Evolutionary conservation across 2,888 invertebrate species (phyloP), one percentile per base, ranked within the genome.

Genomic region (Onchidella celtica): DNA sequence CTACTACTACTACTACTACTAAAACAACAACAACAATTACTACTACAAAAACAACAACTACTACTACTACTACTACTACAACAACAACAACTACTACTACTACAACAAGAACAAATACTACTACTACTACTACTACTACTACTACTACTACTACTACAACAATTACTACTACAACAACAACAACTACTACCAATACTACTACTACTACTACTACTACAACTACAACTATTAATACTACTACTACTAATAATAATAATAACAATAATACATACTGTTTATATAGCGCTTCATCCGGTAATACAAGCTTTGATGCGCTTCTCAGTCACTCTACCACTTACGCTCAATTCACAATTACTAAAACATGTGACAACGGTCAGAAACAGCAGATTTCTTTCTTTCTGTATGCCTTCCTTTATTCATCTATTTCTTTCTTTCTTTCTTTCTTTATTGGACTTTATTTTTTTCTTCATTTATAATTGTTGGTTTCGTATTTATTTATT

Each of bases 91-190:
- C 38, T 17, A 70, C 24, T 38, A 70, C 40, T 38, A 70, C 40
- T 21, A 70, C 40, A 11, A 70, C 17, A 24, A 70, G 17, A 11
- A 40, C 40, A 32, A 70, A 11, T 38, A 70, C n/a, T 40, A 38
- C 40, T 70, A 72, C 24, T 70, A 70, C 40, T 27, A 70, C 40
- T 70, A 70, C 40, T 70, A 70, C 40, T 14, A 70, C 40, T 70
- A 70, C 40, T 38, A 40, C 40, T 38, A 70, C 24, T 38, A 70
- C 40, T 14, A 40, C 24, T 38, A 70, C 24, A 11, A 40, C 24
- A 17, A 70, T 11, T 38, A 70, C 40, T 70, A 70, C 40, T 24
- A 70, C 40, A 38, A 70, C 4, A 21, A 70, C 40, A 17, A 40
- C n/a, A n/a, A 70, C 11, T 40, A 70, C 40, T 40, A 40, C 40